Percentiles rank a stretch among this genome's conserved stretches.
Conservation (phyloP, 2,113 vertebrate genomes). For the Lagenorhynchus albirostris region DNA sequence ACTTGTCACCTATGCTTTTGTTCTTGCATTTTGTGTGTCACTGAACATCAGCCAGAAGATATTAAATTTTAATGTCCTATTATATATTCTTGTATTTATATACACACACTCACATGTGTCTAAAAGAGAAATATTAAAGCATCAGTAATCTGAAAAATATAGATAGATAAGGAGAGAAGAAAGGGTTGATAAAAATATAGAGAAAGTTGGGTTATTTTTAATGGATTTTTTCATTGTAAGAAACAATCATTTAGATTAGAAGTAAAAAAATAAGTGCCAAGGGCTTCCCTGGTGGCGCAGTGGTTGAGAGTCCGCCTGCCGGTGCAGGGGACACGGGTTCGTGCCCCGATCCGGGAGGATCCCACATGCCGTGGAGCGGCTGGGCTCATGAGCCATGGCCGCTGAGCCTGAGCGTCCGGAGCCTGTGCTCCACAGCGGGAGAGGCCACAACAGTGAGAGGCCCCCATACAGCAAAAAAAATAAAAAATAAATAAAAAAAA, state of each 20-base stretch:
- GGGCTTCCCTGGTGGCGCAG: too few species aligned
- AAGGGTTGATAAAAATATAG: background rate
- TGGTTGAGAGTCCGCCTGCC: too few species aligned
- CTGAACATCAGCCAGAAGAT: background rate
- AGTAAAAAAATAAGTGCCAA: background rate
- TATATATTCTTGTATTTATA: background rate
- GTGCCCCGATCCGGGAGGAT: too few species aligned
- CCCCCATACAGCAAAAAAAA: too few species aligned
- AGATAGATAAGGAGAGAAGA: background rate
- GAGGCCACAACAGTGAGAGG: too few species aligned
- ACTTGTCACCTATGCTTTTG: background rate
- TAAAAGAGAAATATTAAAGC: background rate
- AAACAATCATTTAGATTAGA: background rate
- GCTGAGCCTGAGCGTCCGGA: too few species aligned
- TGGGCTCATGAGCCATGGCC: too few species aligned
- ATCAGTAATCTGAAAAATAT: background rate
- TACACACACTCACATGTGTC: background rate
- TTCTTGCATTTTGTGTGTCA: background rate
- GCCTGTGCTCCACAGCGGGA: too few species aligned
- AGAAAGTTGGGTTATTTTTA: background rate
- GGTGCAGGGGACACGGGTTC: too few species aligned
- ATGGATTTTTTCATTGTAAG: background rate
- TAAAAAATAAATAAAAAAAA: too few species aligned
- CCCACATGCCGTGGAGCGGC: too few species aligned
- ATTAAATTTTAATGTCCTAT: background rate